These are phyloP conservation scores for Cryptoprocta ferox DNA, from an alignment of 2,797 vertebrate genomes.

Conservation along the genomic window DNA sequence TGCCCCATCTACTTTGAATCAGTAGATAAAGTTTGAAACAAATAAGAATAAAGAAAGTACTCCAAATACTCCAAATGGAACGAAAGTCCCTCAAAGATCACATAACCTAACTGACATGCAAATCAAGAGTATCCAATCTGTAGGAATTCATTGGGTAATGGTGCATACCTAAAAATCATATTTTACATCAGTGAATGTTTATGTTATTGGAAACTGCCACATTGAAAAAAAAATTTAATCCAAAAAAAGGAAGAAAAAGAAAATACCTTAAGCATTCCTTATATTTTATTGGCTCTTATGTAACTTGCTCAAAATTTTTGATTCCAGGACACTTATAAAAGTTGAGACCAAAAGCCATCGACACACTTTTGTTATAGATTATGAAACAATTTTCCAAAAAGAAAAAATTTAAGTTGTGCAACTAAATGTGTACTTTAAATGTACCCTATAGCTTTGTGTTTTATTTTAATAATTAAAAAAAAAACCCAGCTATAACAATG, in stretches of 20 bases:
- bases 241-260: background rate
- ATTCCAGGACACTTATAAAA: background rate
- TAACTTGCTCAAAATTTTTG: background rate
- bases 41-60: background rate
- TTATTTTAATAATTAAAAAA: constrained; percentile 1
- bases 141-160: background rate
- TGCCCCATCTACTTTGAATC: background rate
- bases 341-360: background rate
- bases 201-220: background rate
- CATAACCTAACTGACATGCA: background rate
- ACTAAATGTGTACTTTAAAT: background rate
- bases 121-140: background rate
- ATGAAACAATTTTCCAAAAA: background rate
- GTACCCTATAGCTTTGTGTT: background rate
- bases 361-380: background rate
- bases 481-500: background rate
- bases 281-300: background rate
- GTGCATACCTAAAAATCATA: background rate
- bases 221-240: background rate
- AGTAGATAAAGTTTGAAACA: background rate
- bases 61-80: background rate
- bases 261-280: background rate
- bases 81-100: background rate
- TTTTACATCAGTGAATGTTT: background rate
- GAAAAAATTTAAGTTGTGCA: background rate